These are phyloP conservation scores for Parazoanthus swiftii DNA, from an alignment of 92 coral and sea anemone genomes.

Conservation along the genomic window DNA sequence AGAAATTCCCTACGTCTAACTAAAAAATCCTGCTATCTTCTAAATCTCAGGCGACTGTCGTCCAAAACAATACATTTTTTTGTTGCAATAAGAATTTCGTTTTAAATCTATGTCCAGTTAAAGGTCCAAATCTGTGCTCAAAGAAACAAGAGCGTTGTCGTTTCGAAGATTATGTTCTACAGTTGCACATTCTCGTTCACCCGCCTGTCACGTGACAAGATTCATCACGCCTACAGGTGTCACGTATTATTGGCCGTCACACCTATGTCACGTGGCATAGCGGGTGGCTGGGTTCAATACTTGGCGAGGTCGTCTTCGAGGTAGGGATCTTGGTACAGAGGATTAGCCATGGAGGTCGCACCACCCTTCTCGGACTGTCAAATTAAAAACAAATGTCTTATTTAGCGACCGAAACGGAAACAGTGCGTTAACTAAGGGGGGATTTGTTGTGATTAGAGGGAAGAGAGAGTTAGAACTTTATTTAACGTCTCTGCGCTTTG, in stretches of 20 bases:
- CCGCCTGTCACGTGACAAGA: background rate
- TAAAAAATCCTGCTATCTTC: background rate
- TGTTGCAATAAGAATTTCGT: background rate
- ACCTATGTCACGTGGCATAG: constrained; percentile 3
- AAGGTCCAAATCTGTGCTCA: constrained; percentile 16
- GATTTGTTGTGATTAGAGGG: no score
- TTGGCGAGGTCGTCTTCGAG: constrained; percentile 86
- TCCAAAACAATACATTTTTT: background rate
- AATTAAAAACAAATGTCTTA: background rate
- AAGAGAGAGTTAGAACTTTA: no score
- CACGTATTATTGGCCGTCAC: background rate
- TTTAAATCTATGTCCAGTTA: constrained; percentile 7
- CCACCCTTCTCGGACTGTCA: constrained; percentile 90
- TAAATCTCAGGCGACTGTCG: background rate
- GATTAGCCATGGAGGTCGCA: constrained; percentile 98
- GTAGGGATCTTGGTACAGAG: constrained; percentile 98
- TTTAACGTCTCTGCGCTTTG: no score
- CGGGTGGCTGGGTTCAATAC: constrained; percentile 46
- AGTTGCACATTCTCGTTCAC: background rate
- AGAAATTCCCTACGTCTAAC: background rate
- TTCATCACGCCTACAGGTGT: no score
- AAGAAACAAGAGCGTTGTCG: constrained; percentile 19
- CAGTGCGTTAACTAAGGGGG: no score
- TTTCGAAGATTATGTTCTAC: constrained; percentile 7
- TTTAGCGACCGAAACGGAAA: background rate